Conservation (phyloP, 2,113 vertebrate genomes). For the Scomber colias region DNA sequence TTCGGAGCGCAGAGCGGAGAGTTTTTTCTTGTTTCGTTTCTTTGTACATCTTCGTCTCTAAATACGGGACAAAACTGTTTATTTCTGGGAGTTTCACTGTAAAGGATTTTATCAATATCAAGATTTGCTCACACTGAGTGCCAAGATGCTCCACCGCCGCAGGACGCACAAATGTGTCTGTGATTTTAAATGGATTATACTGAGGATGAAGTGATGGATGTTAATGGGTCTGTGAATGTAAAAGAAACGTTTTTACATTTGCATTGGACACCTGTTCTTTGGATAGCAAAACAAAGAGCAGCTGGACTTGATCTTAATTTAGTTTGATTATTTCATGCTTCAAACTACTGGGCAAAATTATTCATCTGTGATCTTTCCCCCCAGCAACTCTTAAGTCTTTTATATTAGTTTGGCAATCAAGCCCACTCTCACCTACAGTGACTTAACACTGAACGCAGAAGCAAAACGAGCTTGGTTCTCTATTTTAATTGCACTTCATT, state of each 20-base stretch:
- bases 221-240: constrained; percentile 5
- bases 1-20: neutral
- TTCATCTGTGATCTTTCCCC: neutral
- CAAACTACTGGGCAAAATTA: neutral
- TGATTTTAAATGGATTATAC: constrained; percentile 1
- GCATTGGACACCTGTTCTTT: constrained; percentile 38
- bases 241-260: neutral
- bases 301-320: constrained; percentile 10
- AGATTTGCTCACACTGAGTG: neutral
- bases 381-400: neutral
- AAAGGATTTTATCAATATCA: neutral
- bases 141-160: constrained; percentile 7
- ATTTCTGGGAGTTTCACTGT: neutral
- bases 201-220: constrained; percentile 38
- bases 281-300: constrained; percentile 13
- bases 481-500: neutral
- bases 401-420: neutral
- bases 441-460: neutral
- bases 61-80: neutral
- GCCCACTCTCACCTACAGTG: neutral
- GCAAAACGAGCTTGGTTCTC: neutral
- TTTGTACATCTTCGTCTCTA: neutral
- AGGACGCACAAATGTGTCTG: neutral
- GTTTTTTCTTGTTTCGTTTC: neutral
- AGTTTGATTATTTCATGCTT: neutral